phyloP scores from a whole-genome alignment of 2,113 vertebrate genomes.

The Urocolius indicus region DNA sequence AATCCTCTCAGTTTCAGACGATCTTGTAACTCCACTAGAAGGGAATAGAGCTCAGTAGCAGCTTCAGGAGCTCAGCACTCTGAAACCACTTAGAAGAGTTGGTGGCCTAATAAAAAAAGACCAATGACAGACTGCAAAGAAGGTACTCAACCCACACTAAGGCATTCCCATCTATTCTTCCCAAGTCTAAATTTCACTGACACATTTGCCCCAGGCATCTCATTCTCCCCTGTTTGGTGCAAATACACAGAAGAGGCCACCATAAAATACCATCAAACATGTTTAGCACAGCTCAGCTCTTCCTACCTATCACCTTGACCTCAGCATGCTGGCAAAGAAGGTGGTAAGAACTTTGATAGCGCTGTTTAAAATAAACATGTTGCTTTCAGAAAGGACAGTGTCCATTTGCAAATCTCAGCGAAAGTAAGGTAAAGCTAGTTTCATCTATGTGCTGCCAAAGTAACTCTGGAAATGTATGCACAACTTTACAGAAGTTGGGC shows the following conservation, averaged over 20 bases:
- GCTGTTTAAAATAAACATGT: background rate
- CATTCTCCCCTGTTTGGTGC: background rate
- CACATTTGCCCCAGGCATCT: background rate
- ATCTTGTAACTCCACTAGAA: background rate
- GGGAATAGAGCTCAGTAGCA: background rate
- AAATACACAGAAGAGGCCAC: background rate
- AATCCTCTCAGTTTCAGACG: background rate
- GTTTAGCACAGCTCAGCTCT: background rate
- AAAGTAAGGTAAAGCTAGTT: background rate
- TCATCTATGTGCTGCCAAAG: background rate
- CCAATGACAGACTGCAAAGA: background rate
- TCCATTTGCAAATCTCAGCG: background rate
- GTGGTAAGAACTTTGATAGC: background rate
- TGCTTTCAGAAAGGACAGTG: background rate
- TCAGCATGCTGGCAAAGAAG: background rate
- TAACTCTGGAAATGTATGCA: background rate
- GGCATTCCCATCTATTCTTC: background rate
- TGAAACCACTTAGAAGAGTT: background rate
- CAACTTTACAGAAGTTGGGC: background rate
- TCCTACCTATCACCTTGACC: background rate
- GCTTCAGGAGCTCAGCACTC: background rate
- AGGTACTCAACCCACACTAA: background rate
- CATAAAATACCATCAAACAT: background rate
- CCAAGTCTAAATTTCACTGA: fast-evolving
- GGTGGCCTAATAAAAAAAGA: background rate